Base-by-base conservation (phyloP, 2,113 vertebrate genomes). In the Cavia porcellus region DNA sequence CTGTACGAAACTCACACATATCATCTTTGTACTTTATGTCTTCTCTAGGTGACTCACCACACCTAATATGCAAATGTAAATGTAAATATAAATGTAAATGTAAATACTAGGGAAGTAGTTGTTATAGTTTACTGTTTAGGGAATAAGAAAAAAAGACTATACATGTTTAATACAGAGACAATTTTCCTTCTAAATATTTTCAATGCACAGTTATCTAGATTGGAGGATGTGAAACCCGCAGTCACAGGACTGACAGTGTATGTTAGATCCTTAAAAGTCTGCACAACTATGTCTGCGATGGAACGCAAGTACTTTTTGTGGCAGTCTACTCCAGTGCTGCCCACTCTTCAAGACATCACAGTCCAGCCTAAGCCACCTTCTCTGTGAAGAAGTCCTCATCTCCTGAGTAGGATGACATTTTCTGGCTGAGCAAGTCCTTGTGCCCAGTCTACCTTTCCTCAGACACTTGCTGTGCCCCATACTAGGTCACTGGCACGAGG, bases 281-380 rank as follows among this genome's bases (percentile, higher is more conserved):
- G 25, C 6, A 47, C 32, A 75, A 35, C 32, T 38, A 17, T 5
- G 20, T 81, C 72, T 59, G 20, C 3, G 3, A 15, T 13, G n/a
- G 83, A 68, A 55, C 3, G 17, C 13, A 20, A 0, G 4, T n/a
- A 20, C 74, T 74, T 68, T 52, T 12, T 52, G 80, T n/a, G 52
- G 35, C 4, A 12, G 25, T 0, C 55, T 20, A 17, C 10, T 14
- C 38, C 32, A 0, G 4, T 0, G 22, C 70, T 82, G 25, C 14
- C 12, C 42, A 80, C 38, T 25, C 5, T 22, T 75, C 32, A 7
- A 90, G 64, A n/a, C 74, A 66, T 19, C 59, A 32, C 15, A 32
- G 22, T 66, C 22, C 10, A 13, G 8, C 35, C 17, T 25, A 1
- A 42, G 42, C 25, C 8, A 9, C 70, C 70, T 59, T 47, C 59